These are phyloP conservation scores for Amphilophus citrinellus DNA, from an alignment of 2,113 vertebrate species.

Conservation along the genomic window DNA sequence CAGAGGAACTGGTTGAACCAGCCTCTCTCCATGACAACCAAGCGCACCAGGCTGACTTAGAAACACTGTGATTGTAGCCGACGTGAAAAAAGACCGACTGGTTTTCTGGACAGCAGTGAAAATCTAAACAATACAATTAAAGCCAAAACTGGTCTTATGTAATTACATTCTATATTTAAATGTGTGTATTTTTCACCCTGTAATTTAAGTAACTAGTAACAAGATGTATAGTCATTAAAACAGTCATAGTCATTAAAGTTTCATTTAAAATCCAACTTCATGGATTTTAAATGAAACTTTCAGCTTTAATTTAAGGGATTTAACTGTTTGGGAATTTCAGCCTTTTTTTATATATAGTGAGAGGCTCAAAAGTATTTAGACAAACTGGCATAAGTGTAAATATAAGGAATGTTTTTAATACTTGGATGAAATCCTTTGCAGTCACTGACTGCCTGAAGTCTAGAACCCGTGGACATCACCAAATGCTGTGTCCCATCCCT, in stretches of 20 bases:
- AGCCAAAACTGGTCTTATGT: not conserved
- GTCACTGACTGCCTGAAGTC: not conserved
- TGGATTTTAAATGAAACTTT: no score
- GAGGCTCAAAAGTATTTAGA: not conserved
- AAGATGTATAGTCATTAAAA: no score
- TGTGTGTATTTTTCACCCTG: not conserved
- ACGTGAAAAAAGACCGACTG: not conserved
- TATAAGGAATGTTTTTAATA: not conserved
- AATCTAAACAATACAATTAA: not conserved
- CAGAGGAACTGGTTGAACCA: conserved; percentile 68
- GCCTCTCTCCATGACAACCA: conserved; percentile 55
- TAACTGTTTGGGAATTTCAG: no score
- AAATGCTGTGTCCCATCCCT: not conserved
- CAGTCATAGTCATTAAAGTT: no score
- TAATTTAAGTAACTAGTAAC: no score
- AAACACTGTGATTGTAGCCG: not conserved
- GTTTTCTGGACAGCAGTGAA: not conserved
- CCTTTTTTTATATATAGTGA: not conserved
- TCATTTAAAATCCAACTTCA: no score
- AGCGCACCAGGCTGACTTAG: conserved; percentile 33
- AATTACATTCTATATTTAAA: not conserved
- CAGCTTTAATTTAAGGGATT: no score
- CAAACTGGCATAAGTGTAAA: not conserved
- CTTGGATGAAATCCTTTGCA: no score
- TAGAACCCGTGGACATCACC: not conserved